Base-by-base conservation (phyloP, 2,888 invertebrate species). In the Eilema depressum region DNA sequence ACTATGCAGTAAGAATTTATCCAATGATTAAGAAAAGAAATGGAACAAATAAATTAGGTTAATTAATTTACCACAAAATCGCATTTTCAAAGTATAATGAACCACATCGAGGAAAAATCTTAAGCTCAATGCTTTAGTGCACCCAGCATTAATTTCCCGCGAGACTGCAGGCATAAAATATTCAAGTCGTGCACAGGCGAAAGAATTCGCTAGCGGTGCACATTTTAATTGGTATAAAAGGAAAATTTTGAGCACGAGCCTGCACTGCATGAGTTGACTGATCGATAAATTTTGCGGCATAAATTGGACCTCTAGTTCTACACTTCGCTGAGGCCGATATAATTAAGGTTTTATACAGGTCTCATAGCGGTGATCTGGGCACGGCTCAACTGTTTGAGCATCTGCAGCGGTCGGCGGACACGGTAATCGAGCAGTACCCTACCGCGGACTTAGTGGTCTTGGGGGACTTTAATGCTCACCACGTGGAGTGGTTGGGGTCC, bases 101-200 rank as follows among this genome's bases (percentile, higher is more conserved):
- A 83, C 83, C 76, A 76, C 70, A 75, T 74, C 69, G 74, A 85
- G 85, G 83, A 81, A 86, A 86, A 89, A 86, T 86, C 86, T 88
- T 85, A 85, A 87, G 79, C 85, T 88, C 89, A 89, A 89, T 88
- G 81, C 86, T 80, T 87, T 85, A 85, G 83, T 88, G 87, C 88
- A 89, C 84, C 88, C 79, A 86, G 83, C 86, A 87, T 85, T 89
- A 91, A 92, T 92, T 93, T 92, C 89, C 89, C 90, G 82, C 77
- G 86, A 86, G 90, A 81, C 83, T 87, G 87, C 88, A 88, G 86
- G 81, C 85, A 85, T 89, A 88, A 90, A 91, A 91, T 90, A 92
- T 92, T 92, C 87, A 90, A 87, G 89, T 85, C 87, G 83, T 86
- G 88, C 83, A 86, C 83, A 81, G 76, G 76, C 77, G 70, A 86